These are phyloP conservation scores for Palythoa caribaeorum DNA, from an alignment of 92 coral and sea anemone genomes.

Conservation along the genomic window DNA sequence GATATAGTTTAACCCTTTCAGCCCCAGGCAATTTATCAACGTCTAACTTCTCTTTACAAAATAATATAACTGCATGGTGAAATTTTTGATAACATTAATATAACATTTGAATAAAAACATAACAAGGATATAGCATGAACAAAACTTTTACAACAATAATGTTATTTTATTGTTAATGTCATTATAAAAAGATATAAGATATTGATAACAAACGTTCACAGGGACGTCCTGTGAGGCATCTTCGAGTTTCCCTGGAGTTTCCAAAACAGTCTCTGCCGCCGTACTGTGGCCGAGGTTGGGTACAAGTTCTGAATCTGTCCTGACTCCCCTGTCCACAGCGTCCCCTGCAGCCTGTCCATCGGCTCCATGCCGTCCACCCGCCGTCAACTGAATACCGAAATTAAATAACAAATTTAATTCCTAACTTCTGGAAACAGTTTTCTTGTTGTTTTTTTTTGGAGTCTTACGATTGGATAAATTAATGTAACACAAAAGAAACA, in stretches of 20 bases:
- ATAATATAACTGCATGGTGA: too few species aligned
- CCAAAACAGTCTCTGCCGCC: background rate
- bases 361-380: background rate
- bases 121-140: background rate
- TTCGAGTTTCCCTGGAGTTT: background rate
- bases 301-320: background rate
- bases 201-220: background rate
- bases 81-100: too few species aligned
- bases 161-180: background rate
- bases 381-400: background rate
- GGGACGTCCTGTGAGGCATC: background rate
- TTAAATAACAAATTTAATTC: background rate
- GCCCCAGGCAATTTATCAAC: too few species aligned
- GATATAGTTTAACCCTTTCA: too few species aligned
- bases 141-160: background rate
- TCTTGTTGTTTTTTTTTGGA: background rate
- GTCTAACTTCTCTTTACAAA: too few species aligned
- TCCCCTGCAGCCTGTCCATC: conserved; percentile 9
- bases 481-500: too few species aligned
- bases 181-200: background rate
- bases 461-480: too few species aligned
- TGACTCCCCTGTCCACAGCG: background rate
- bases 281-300: background rate
- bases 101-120: background rate
- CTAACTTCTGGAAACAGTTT: background rate